Conservation (phyloP, 2,113 vertebrate species). For the Xiphophorus maculatus region DNA sequence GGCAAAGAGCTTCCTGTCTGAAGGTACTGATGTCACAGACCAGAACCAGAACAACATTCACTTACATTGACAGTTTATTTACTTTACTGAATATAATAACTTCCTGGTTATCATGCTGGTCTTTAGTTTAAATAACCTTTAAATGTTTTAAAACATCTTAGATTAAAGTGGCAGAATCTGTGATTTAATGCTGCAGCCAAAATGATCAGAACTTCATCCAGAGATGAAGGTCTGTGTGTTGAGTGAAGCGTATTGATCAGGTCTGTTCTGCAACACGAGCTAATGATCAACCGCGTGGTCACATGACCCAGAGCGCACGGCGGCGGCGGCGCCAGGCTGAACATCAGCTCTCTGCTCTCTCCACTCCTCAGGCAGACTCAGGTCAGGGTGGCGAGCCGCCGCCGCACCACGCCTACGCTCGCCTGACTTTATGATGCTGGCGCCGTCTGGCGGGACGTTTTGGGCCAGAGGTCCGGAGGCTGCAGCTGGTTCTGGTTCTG, state of each 20-base stretch:
- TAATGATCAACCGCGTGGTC: background rate
- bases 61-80: too few relatives aligned
- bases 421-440: background rate
- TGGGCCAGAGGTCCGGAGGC: background rate
- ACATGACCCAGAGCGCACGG: slow-evolving; percentile 25
- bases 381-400: slow-evolving; percentile 20
- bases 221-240: background rate
- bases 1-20: too few relatives aligned
- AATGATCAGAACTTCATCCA: too few relatives aligned
- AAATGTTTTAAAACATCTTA: too few relatives aligned
- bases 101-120: too few relatives aligned
- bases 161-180: too few relatives aligned
- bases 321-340: background rate
- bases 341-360: slow-evolving; percentile 61
- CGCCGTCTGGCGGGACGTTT: background rate
- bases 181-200: too few relatives aligned
- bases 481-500: background rate
- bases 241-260: slow-evolving; percentile 29
- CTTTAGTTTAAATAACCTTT: too few relatives aligned
- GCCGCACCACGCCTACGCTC: slow-evolving; percentile 18
- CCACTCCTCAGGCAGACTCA: slow-evolving; percentile 58
- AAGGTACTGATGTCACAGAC: too few relatives aligned
- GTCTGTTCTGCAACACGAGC: background rate
- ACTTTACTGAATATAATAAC: too few relatives aligned
- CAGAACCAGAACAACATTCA: too few relatives aligned